A percentile compares a stretch with the other conserved stretches of the same genome.
These are phyloP conservation scores for Sigmodon hispidus DNA, from an alignment of 2,113 vertebrate genomes.

Conservation along the genomic window DNA sequence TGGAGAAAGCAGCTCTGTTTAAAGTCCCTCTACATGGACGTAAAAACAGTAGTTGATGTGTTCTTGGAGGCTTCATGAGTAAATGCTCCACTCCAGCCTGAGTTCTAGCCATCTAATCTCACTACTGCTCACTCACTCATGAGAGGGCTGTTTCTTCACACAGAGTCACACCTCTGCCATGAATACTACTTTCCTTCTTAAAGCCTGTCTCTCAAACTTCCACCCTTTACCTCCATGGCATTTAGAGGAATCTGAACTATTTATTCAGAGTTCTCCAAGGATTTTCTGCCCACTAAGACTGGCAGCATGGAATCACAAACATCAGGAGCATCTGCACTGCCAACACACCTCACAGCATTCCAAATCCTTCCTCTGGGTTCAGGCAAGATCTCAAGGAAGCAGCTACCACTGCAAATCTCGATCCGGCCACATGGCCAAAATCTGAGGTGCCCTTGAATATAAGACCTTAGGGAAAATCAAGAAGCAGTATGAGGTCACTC, in stretches of 20 bases:
- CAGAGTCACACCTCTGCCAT: not conserved
- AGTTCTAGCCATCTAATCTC: not conserved
- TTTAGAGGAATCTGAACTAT: not conserved
- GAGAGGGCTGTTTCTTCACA: not conserved
- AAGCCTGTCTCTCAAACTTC: not conserved
- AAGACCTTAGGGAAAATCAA: too few relatives aligned
- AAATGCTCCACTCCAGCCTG: not conserved
- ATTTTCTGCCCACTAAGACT: not conserved
- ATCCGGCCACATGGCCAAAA: too few relatives aligned
- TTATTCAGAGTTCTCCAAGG: not conserved
- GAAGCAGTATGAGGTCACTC: not conserved
- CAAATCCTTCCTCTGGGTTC: not conserved
- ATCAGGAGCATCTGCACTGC: accelerated
- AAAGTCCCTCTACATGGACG: not conserved
- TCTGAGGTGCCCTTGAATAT: not conserved
- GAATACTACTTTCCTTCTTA: not conserved
- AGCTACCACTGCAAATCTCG: accelerated
- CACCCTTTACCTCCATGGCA: accelerated
- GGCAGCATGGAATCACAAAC: not conserved
- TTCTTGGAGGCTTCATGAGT: accelerated
- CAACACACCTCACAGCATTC: not conserved
- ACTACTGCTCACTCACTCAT: not conserved
- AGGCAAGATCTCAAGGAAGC: not conserved
- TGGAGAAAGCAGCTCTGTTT: not conserved
- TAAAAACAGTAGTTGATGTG: accelerated